Evolutionary conservation across 2,113 vertebrate genomes (phyloP), one percentile per base, ranked within the genome.

Genomic region (Oophaga pumilio): DNA sequence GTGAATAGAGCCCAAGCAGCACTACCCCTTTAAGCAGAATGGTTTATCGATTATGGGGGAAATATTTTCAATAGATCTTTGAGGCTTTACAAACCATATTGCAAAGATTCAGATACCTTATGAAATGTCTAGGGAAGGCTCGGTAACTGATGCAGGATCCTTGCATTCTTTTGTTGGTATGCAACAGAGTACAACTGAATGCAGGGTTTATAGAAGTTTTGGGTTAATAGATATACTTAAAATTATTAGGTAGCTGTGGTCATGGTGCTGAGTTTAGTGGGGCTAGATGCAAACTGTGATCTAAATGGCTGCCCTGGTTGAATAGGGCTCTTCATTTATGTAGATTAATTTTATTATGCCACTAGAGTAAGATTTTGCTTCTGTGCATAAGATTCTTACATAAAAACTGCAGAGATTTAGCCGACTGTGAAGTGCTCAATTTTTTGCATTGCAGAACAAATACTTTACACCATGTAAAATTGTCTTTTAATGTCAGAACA

Each of bases 321-420:
- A 74, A 7, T 6, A 1, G 33, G 18, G 50, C 71, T 50, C 71
- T 50, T 74, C 17, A 10, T 50, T 2, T 49, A 43, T 17, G 9
- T 18, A 20, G 69, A 74, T 74, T 49, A 4, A 50, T 14, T 50
- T 49, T 50, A 49, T 22, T 49, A 74, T 18, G 18, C 71, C 71
- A 11, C 71, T 13, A 43, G 28, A 20, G 33, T 50, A 9, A 74
- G 71, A 50, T 74, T 74, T 74, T 4, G 71, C 50, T 7, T 50
- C 18, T 22, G 8, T 8, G 5, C 43, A 22, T 50, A 4, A 49
- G 17, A 74, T 74, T 74, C 71, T 49, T 74, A 74, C 71, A 74
- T 74, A 74, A 74, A 73, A 74, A 49, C 43, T 49, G 33, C 33
- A 15, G 43, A 74, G 71, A 74, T 74, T 74, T 74, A 74, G 71